Evolutionary conservation across 2,888 invertebrate genomes (phyloP), one percentile per base, ranked within the genome.

Genomic region (Ligdia adustata): DNA sequence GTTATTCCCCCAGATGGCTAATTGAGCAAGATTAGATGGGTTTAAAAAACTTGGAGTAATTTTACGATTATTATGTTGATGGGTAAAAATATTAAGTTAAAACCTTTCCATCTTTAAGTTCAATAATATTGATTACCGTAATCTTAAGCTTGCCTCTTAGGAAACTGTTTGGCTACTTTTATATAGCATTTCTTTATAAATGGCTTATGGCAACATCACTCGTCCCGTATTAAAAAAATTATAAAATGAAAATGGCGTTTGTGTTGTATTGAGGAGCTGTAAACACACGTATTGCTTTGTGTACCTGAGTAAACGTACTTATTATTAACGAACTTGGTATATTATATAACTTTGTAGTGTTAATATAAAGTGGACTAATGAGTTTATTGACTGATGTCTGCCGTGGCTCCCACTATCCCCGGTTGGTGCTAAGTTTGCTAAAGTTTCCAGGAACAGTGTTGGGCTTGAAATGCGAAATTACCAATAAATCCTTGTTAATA

Each of bases 351-450:
- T 69, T 60, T 49, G 41, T 67, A 74, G 79, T 76, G 77, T 69
- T 67, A 76, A 62, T 69, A 72, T 67, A 83, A 75, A 71, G 83
- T 79, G 79, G 72, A 85, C 89, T 86, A 71, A 90, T 90, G 89
- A 87, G 80, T 87, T 86, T 88, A 77, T 76, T 86, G 87, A 88
- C 90, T 77, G 87, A 90, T 90, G 90, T 90, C 90, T 89, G 83
- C 90, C 87, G 82, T 90, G 85, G 90, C 90, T 80, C 87, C 89
- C 78, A 89, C 79, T 86, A 87, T 90, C 82, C 86, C 90, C 88
- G 90, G 90, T 90, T 79, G 57, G 88, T 86, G 64, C 60, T 52
- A 53, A 14, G 45, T 45, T 24, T 42, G 34, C 3, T 55, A 41
- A 24, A 47, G 11, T 31, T 31, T 42, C 16, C 11, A 2, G 14